Evolutionary conservation across 2,888 invertebrate species (phyloP), one percentile per base, ranked within the genome.

Genomic region (Automeris io): DNA sequence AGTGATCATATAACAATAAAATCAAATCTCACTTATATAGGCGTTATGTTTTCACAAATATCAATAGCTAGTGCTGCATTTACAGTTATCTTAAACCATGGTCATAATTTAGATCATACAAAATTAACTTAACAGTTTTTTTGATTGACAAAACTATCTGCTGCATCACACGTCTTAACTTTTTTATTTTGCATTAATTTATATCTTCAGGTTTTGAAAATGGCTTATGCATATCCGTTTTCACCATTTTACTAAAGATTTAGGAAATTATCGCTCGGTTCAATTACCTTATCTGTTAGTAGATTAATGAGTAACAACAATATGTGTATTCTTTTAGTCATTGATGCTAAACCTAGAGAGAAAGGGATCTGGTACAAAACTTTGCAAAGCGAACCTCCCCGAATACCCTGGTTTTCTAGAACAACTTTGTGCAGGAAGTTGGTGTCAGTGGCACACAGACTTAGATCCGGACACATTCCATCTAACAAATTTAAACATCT

Each of bases 271-370:
- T 29, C 29, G 29, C 29, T 29, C 29, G 29, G 16, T 29, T 16
- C 29, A 29, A 29, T 29, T 29, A 16, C 29, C 29, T 29, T 29
- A 29, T 29, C 29, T 29, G 29, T 29, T 16, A 8, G n/a, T 26
- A 26, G 26, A 6, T 16, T 29, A 29, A 29, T 29, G 16, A 16
- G 29, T 29, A 29, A 29, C 29, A 29, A 29, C 29, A 16, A 16
- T 5, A 19, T 19, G 6, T 5, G 3, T 29, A 16, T 16, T 16
- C 8, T 16, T 29, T 37, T 24, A 22, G 23, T 18, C 37, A 23
- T 32, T 37, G 37, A 19, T 31, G 37, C 37, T 32, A 29, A n/a
- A n/a, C n/a, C n/a, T n/a, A n/a, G n/a, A n/a, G n/a, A n/a, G n/a
- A n/a, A n/a, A n/a, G n/a, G n/a, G n/a, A n/a, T n/a, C n/a, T n/a